phyloP scores from a whole-genome alignment of 2,113 vertebrate species.

The Platysteira castanea region DNA sequence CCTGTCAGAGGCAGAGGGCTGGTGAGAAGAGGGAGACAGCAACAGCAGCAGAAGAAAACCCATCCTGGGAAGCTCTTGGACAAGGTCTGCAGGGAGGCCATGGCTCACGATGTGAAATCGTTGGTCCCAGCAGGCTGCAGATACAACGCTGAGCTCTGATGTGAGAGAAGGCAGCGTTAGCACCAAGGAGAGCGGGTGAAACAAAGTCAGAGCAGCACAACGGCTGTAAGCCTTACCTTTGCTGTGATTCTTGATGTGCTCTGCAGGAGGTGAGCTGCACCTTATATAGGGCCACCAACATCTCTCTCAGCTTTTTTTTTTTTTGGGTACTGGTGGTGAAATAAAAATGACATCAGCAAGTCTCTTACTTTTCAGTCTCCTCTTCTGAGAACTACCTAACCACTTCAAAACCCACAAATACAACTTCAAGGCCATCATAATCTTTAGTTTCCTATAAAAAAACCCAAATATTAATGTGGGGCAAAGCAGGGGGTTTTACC shows the following conservation, averaged over 20 bases:
- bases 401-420: constrained; percentile 67
- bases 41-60: constrained; percentile 37
- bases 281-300: constrained; percentile 69
- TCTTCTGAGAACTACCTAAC: constrained; percentile 77
- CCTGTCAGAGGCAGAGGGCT: constrained; percentile 1
- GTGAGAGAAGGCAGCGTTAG: not conserved
- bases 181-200: not conserved
- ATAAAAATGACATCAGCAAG: constrained; percentile 75
- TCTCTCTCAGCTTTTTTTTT: constrained; percentile 16
- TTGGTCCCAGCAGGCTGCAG: not conserved
- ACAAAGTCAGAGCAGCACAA: not conserved
- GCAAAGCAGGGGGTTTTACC: not conserved
- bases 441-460: constrained; percentile 48
- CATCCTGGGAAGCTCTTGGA: constrained; percentile 1
- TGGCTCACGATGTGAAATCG: not conserved
- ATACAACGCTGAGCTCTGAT: not conserved
- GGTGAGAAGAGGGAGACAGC: constrained; percentile 26
- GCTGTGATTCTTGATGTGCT: constrained; percentile 20
- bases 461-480: not conserved
- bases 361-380: constrained; percentile 73
- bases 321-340: not conserved
- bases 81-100: constrained; percentile 40
- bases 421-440: constrained; percentile 27
- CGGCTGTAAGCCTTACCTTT: constrained; percentile 59
- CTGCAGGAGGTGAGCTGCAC: not conserved